phyloP scores from a whole-genome alignment of 2,113 vertebrate genomes.

The Poeciliopsis occidentalis region DNA sequence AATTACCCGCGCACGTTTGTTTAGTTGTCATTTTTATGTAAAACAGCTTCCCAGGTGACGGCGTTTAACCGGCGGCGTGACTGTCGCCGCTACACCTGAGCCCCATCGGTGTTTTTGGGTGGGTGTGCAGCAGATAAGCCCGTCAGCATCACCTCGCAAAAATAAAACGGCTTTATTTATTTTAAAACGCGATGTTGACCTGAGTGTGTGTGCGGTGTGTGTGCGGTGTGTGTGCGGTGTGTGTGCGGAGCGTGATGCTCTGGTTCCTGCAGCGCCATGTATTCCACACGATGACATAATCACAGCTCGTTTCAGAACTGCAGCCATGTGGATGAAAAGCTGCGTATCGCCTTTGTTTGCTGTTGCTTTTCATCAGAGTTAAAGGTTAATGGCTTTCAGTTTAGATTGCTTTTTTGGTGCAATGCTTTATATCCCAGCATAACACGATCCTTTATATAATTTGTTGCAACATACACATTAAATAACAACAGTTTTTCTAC shows the following conservation, averaged over 20 bases:
- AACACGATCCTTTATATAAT: neutral
- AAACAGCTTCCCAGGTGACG: neutral
- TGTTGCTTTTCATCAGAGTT: neutral
- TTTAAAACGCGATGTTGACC: neutral
- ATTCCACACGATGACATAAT: neutral
- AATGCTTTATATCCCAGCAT: neutral
- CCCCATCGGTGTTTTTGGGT: slow-evolving; percentile 1
- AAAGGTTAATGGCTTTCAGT: slow-evolving; percentile 19
- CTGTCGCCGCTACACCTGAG: slow-evolving; percentile 6
- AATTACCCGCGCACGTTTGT: neutral
- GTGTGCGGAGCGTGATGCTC: neutral
- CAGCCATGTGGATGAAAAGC: neutral
- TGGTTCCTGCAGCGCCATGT: neutral
- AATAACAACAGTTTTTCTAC: neutral
- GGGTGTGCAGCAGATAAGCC: neutral
- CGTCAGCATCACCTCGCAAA: neutral
- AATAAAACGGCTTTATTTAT: neutral
- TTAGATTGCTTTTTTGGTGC: slow-evolving; percentile 5
- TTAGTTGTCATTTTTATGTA: slow-evolving; percentile 6
- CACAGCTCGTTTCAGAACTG: neutral
- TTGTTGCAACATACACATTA: neutral
- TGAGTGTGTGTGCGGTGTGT: neutral
- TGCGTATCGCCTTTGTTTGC: slow-evolving; percentile 13
- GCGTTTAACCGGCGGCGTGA: neutral
- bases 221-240: neutral